These are phyloP conservation scores for Hemaris fuciformis DNA, from an alignment of 2,888 invertebrate genomes.

Conservation along the genomic window DNA sequence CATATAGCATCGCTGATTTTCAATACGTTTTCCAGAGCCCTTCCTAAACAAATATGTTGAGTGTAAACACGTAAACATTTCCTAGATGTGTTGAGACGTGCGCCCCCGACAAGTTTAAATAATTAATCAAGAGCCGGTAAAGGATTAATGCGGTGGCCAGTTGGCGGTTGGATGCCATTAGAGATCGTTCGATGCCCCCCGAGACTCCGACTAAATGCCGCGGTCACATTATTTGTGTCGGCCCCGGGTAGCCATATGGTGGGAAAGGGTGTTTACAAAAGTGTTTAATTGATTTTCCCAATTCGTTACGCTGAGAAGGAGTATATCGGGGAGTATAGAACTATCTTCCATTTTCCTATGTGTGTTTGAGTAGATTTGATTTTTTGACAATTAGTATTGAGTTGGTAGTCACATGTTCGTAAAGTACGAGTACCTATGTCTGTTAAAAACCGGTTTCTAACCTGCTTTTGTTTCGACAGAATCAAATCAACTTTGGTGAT, in stretches of 20 bases:
- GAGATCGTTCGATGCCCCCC: conserved; percentile 70
- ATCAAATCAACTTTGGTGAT: no score
- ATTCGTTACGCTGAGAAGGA: not conserved
- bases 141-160: conserved; percentile 80
- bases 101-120: conserved; percentile 71
- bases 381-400: no score
- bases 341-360: no score
- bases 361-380: no score
- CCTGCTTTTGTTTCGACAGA: no score
- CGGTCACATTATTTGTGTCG: conserved; percentile 68
- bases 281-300: conserved; percentile 14
- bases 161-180: conserved; percentile 78
- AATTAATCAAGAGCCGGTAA: conserved; percentile 79
- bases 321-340: not conserved
- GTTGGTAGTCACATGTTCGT: no score
- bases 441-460: no score
- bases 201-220: conserved; percentile 64
- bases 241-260: conserved; percentile 35
- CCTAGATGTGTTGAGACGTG: conserved; percentile 50
- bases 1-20: no score
- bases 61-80: conserved; percentile 61
- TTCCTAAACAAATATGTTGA: conserved; percentile 24
- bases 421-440: no score
- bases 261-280: conserved; percentile 38
- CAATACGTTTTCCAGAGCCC: no score